A percentile compares a stretch with the other conserved stretches of the same genome.
phyloP scores from a whole-genome alignment of 2,888 invertebrate genomes.

The Drosophila emarginata region DNA sequence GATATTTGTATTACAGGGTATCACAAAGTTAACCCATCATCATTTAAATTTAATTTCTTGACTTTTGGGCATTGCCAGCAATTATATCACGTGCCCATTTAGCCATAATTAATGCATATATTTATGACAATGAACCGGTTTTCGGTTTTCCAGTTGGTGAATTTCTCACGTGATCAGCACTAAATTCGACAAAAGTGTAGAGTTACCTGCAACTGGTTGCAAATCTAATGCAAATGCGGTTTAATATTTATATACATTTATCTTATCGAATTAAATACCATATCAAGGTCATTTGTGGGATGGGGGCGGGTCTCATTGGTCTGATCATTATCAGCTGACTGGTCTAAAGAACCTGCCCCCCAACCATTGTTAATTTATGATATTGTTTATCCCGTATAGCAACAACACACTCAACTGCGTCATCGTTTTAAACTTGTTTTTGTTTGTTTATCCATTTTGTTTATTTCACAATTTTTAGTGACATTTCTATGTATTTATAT shows the following conservation, averaged over 20 bases:
- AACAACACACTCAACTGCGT: conserved; percentile 41
- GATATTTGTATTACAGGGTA: not conserved
- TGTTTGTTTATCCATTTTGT: conserved; percentile 16
- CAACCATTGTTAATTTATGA: conserved; percentile 38
- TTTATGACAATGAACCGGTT: conserved; percentile 16
- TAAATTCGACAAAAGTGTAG: not conserved
- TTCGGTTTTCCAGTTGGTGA: conserved; percentile 9
- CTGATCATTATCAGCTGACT: conserved; percentile 35
- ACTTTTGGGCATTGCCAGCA: conserved; percentile 21
- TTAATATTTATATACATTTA: conserved; percentile 32
- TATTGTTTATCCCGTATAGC: conserved; percentile 28
- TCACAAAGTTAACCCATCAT: not conserved
- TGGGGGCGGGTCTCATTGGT: not conserved
- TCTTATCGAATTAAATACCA: conserved; percentile 41
- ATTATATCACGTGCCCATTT: conserved; percentile 52
- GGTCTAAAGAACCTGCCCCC: conserved; percentile 34
- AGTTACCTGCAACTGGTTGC: conserved; percentile 32
- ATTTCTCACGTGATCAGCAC: conserved; percentile 3
- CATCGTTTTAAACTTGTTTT: conserved; percentile 34
- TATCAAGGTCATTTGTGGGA: not conserved
- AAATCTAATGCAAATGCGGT: conserved; percentile 39
- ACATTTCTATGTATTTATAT: conserved; percentile 1
- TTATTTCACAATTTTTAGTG: conserved; percentile 39
- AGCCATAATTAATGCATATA: conserved; percentile 11
- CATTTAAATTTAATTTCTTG: conserved; percentile 10